Evolutionary conservation across 2,797 vertebrate species (phyloP), one percentile per base, ranked within the genome.

Genomic region (Alauda arvensis): DNA sequence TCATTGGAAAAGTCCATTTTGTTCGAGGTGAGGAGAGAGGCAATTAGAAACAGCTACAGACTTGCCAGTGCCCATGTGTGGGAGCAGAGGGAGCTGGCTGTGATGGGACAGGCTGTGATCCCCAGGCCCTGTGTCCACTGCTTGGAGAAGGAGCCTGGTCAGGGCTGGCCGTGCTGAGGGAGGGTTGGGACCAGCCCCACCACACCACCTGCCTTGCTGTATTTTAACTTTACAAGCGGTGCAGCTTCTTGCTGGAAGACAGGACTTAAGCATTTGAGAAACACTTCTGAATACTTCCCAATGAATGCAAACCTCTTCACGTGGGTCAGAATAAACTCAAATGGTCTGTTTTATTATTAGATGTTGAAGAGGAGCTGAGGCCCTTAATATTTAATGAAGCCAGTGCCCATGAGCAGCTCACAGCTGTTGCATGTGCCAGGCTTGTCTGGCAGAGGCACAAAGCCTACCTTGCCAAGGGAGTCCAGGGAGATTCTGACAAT

Each of bases 321-420:
- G 85, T 74, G 42, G 79, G 77, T 83, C 80, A 66, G 83, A 83
- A 82, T 71, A 87, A 93, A 78, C 71, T 74, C 43, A 74, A 86
- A 85, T 8, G 65, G 79, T 80, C 76, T 60, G 37, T 93, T 93
- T 94, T 77, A 93, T 59, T 90, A 82, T 89, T 77, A 81, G 82
- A 49, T 57, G 45, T 61, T 46, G 77, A 42, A 92, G 45, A 87
- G 39, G 43, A 77, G 39, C 14, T 55, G 75, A 67, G 56, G 17
- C 42, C 20, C 48, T 91, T 75, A 69, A 90, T 69, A 83, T 92
- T 94, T 88, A 83, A 91, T 90, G 76, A 84, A 79, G 37, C 10
- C 51, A 46, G 63, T 28, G 63, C 77, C 84, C 71, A 55, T 2
- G 12, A 89, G 43, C 71, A 65, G 23, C 53, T 76, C 70, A 59